phyloP scores from a whole-genome alignment of 2,797 vertebrate species.

The Fistularia tabacaria region DNA sequence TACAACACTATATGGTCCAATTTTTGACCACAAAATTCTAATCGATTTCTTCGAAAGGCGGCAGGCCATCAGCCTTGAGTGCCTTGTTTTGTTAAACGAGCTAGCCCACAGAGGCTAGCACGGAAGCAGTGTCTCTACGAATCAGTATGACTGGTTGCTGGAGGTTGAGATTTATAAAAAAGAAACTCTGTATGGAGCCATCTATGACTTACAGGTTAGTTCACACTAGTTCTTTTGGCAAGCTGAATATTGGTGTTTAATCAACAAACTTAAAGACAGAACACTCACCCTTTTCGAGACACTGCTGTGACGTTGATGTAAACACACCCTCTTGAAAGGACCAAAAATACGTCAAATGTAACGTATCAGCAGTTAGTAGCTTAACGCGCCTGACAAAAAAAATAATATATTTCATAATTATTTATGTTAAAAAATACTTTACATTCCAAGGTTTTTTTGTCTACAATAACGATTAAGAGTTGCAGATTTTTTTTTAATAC shows the following conservation, averaged over 20 bases:
- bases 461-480: background rate
- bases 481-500: background rate
- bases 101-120: constrained; percentile 45
- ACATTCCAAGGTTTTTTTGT: too few relatives aligned
- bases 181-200: background rate
- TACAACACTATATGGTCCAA: too few relatives aligned
- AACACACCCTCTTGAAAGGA: constrained; percentile 61
- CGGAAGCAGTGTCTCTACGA: constrained; percentile 37
- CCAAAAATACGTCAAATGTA: constrained; percentile 8
- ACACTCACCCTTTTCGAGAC: constrained; percentile 51
- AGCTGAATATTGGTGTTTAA: constrained; percentile 1
- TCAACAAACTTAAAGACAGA: constrained; percentile 23
- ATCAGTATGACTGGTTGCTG: background rate
- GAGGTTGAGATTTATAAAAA: background rate
- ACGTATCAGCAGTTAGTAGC: constrained; percentile 46
- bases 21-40: too few relatives aligned
- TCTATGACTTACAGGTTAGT: fast-evolving
- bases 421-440: background rate
- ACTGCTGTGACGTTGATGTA: constrained; percentile 58
- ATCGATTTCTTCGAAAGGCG: too few relatives aligned
- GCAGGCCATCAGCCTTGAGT: background rate
- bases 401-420: background rate
- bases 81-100: constrained; percentile 29
- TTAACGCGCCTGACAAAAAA: constrained; percentile 39
- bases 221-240: too few relatives aligned